phyloP scores from a whole-genome alignment of 2,797 vertebrate species.

The Amblyraja radiata region DNA sequence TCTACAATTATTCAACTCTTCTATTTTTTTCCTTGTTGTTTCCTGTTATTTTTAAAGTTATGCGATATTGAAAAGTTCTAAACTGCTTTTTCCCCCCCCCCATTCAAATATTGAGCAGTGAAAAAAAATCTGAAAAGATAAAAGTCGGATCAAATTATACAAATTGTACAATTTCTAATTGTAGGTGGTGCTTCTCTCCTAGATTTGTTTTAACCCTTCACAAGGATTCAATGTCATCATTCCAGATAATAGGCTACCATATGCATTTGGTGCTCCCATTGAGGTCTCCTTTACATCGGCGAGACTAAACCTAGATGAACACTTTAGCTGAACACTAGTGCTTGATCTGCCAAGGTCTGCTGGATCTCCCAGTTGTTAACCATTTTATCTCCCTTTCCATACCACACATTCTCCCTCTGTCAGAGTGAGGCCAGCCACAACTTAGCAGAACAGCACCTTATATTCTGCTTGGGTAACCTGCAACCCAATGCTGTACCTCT shows the following conservation, averaged over 20 bases:
- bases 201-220: background rate
- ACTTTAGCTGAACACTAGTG: too few relatives aligned
- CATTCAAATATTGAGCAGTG: background rate
- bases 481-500: too few relatives aligned
- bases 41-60: conserved; percentile 1
- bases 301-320: too few relatives aligned
- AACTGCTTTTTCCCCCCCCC: background rate
- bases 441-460: too few relatives aligned
- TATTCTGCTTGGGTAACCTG: too few relatives aligned
- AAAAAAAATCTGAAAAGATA: background rate
- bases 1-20: conserved; percentile 21
- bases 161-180: background rate
- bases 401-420: too few relatives aligned
- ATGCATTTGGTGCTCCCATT: too few relatives aligned
- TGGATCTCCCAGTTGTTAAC: too few relatives aligned
- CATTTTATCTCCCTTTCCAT: too few relatives aligned
- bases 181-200: background rate
- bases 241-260: background rate
- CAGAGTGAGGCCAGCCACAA: too few relatives aligned
- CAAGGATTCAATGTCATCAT: background rate
- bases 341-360: too few relatives aligned
- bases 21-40: background rate
- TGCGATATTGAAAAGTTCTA: background rate
- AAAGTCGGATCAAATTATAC: background rate
- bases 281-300: too few relatives aligned